A percentile compares a stretch with the other conserved stretches of the same genome.
Evolutionary conservation across 2,797 vertebrate genomes (phyloP).

Genomic region (Chanos chanos): DNA sequence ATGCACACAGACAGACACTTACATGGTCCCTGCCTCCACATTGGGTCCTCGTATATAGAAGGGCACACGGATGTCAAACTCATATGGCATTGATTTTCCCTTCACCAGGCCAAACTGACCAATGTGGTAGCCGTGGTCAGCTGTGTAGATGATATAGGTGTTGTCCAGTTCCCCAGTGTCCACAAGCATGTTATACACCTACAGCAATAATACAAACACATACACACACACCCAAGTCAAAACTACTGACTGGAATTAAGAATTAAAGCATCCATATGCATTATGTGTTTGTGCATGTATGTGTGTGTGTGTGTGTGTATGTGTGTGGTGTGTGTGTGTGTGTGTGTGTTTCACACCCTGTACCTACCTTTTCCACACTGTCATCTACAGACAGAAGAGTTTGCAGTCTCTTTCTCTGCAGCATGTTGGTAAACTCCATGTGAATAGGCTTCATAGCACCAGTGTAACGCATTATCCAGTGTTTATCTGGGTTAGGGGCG

Average conservation of each 20-base stretch:
- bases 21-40: conserved; percentile 88
- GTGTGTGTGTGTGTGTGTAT: background rate
- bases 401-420: conserved; percentile 91
- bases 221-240: conserved; percentile 5
- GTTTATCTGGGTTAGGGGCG: conserved; percentile 93
- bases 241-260: no score
- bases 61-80: conserved; percentile 95
- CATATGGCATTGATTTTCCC: conserved; percentile 97
- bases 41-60: conserved; percentile 93
- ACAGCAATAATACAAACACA: conserved; percentile 14
- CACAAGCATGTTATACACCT: conserved; percentile 87
- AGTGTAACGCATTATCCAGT: conserved; percentile 98
- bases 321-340: background rate
- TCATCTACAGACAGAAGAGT: conserved; percentile 94
- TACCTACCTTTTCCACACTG: conserved; percentile 91
- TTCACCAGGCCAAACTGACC: conserved; percentile 96
- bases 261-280: no score
- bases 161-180: conserved; percentile 92
- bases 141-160: conserved; percentile 93
- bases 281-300: conserved; percentile 2
- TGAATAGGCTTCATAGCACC: conserved; percentile 95
- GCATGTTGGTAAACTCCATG: conserved; percentile 97
- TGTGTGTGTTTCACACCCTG: no score
- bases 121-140: conserved; percentile 95
- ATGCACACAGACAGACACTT: conserved; percentile 49